A percentile compares a stretch with the other conserved stretches of the same genome.
phyloP scores from a whole-genome alignment of 2,797 vertebrate genomes.

The Setipinna tenuifilis region DNA sequence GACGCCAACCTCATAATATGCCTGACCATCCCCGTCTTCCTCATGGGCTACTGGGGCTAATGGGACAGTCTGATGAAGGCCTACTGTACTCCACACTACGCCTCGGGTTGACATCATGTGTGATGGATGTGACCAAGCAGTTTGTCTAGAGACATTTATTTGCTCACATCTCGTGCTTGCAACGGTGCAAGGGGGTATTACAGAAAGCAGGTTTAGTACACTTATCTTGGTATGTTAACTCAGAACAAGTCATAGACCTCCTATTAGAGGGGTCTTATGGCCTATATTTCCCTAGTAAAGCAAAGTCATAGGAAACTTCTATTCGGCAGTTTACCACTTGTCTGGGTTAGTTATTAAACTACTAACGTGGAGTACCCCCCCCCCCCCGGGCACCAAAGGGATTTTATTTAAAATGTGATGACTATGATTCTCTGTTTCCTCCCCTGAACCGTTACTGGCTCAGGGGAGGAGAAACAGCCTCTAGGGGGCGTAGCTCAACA shows the following conservation, averaged over 20 bases:
- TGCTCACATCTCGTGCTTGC: neutral
- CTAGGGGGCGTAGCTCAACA: neutral
- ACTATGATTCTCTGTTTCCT: neutral
- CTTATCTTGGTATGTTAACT: too few relatives aligned
- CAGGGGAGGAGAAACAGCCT: neutral
- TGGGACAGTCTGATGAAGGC: neutral
- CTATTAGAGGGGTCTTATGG: too few relatives aligned
- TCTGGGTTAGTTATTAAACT: too few relatives aligned
- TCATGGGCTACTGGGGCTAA: slow-evolving; percentile 90
- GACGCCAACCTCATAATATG: slow-evolving; percentile 86
- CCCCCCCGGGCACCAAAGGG: neutral
- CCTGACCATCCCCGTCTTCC: slow-evolving; percentile 77
- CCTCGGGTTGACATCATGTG: neutral
- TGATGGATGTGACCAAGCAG: neutral
- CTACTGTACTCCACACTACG: neutral
- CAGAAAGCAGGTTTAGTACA: too few relatives aligned
- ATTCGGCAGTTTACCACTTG: too few relatives aligned
- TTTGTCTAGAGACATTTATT: neutral
- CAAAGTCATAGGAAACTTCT: too few relatives aligned
- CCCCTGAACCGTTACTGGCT: neutral
- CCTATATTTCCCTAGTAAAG: too few relatives aligned
- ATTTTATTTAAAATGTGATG: neutral
- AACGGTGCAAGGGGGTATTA: neutral
- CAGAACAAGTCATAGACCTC: too few relatives aligned
- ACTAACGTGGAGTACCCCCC: too few relatives aligned